A percentile compares a stretch with the other conserved stretches of the same genome.
These are phyloP conservation scores for Axis porcinus DNA, from an alignment of 2,113 vertebrate species.

Conservation along the genomic window DNA sequence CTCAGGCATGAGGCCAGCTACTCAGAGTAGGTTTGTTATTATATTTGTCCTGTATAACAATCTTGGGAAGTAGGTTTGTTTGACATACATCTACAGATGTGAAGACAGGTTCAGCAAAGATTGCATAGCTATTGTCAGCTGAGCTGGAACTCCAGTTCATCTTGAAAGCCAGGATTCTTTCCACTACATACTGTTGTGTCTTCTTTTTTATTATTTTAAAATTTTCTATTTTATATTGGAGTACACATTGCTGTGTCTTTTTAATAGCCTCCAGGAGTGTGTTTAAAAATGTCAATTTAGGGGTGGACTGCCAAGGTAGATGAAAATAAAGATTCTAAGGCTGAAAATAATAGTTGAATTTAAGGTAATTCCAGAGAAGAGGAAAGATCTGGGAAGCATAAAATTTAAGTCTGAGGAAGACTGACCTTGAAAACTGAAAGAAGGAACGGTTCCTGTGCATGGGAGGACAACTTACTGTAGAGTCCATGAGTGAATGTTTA, in stretches of 20 bases:
- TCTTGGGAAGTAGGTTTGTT: neutral
- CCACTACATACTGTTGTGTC: neutral
- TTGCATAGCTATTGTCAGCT: neutral
- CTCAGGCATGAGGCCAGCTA: neutral
- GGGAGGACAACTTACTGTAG: neutral
- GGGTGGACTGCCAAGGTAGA: neutral
- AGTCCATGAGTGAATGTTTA: too few species aligned
- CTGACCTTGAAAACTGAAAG: neutral
- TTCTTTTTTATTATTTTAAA: neutral
- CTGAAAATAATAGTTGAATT: neutral
- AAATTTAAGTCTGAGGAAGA: neutral
- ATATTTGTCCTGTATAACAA: neutral
- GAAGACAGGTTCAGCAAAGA: neutral
- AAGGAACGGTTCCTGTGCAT: neutral
- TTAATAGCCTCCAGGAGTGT: neutral
- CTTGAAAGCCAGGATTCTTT: neutral
- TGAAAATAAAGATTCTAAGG: neutral
- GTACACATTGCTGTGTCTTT: neutral
- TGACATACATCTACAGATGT: neutral
- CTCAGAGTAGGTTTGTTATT: neutral
- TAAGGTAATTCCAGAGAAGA: neutral
- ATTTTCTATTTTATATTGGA: neutral
- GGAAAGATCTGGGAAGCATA: neutral
- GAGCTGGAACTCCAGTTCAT: neutral
- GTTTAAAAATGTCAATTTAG: neutral